Conservation (phyloP, 2,888 invertebrate species). For the Pheosia tremula region DNA sequence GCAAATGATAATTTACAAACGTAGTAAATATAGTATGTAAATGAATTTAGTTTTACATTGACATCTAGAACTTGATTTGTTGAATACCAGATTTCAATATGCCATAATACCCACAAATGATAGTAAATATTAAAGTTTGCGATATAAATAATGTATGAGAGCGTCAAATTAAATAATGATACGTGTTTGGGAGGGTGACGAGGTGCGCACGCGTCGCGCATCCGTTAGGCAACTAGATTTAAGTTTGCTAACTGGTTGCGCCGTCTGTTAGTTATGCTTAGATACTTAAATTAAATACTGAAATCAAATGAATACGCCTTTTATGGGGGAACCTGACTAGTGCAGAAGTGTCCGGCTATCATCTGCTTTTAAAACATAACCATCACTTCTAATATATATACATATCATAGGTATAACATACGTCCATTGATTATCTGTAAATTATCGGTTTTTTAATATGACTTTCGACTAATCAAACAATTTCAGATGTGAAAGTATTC, state of each 20-base stretch:
- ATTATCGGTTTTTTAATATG: too few relatives aligned
- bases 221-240: not conserved
- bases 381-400: not conserved
- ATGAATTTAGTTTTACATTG: too few relatives aligned
- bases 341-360: not conserved
- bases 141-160: conserved; percentile 56
- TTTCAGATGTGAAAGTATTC: too few relatives aligned
- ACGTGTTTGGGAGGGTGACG: conserved; percentile 37
- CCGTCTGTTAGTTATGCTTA: not conserved
- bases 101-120: conserved; percentile 12
- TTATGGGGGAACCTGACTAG: not conserved
- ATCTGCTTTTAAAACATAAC: not conserved
- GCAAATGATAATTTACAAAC: too few relatives aligned
- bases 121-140: conserved; percentile 49
- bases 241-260: not conserved
- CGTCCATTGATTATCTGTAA: too few relatives aligned
- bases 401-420: too few relatives aligned
- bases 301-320: not conserved
- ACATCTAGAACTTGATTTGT: not conserved
- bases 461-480: too few relatives aligned
- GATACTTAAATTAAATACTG: not conserved
- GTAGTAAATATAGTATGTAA: too few relatives aligned
- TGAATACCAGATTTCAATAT: not conserved
- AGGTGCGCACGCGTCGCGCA: conserved; percentile 19
- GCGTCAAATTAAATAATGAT: conserved; percentile 46